Percentiles rank a stretch among this genome's conserved stretches.
Evolutionary conservation across 2,888 invertebrate species (phyloP).

Genomic region (Lasioglossum zephyrum): DNA sequence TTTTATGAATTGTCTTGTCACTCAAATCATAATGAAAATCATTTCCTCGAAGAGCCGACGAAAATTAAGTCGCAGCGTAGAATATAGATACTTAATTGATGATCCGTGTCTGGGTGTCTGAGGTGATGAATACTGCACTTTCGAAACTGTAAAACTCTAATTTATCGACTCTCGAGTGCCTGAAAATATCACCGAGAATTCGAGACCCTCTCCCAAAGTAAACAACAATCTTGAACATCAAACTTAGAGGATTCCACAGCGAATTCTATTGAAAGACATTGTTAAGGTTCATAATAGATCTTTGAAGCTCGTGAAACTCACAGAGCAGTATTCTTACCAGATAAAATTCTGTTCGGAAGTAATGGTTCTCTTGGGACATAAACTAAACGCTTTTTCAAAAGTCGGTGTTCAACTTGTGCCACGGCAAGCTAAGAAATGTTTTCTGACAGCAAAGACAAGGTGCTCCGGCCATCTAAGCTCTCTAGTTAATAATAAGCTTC

Average conservation of each 20-base stretch:
- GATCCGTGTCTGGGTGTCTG: background rate
- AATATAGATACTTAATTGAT: conserved; percentile 11
- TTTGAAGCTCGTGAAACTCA: background rate
- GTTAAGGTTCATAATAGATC: background rate
- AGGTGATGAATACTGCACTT: conserved; percentile 2
- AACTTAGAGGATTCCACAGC: background rate
- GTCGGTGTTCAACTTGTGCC: background rate
- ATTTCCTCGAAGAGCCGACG: background rate
- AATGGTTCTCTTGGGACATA: background rate
- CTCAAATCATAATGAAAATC: conserved; percentile 2
- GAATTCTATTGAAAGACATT: background rate
- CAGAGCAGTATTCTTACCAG: background rate
- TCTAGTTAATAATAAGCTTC: background rate
- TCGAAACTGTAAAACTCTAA: background rate
- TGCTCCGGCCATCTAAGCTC: background rate
- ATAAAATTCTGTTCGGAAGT: background rate
- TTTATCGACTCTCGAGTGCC: background rate
- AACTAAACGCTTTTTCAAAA: background rate
- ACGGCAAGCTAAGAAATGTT: background rate
- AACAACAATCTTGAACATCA: background rate
- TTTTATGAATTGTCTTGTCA: conserved; percentile 13
- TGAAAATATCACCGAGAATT: background rate
- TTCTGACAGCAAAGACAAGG: background rate
- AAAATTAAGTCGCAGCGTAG: background rate
- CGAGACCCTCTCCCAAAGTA: background rate